phyloP scores from a whole-genome alignment of 2,888 invertebrate species.

The Chrysolina americana region DNA sequence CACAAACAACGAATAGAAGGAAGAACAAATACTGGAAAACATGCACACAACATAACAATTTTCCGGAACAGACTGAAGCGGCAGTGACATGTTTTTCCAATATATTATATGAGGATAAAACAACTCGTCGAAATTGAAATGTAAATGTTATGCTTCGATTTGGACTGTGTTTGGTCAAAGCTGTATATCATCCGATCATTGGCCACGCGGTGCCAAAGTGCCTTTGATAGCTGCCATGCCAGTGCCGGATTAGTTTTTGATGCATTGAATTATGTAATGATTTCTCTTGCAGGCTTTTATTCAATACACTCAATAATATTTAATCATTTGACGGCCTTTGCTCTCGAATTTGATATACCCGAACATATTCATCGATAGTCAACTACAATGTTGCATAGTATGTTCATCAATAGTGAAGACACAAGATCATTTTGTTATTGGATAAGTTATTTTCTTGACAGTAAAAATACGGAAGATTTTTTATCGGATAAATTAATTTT shows the following conservation, averaged over 20 bases:
- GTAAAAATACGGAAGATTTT: too few species aligned
- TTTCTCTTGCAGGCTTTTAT: neutral
- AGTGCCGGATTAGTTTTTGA: neutral
- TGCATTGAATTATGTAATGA: neutral
- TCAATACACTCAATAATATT: neutral
- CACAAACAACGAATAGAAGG: conserved; percentile 8
- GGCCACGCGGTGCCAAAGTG: neutral
- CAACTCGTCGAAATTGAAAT: conserved; percentile 38
- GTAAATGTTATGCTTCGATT: conserved; percentile 26
- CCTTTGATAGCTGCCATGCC: neutral
- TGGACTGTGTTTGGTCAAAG: conserved; percentile 27
- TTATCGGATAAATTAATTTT: too few species aligned
- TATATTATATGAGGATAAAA: conserved; percentile 30
- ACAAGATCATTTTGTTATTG: too few species aligned
- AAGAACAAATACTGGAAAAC: conserved; percentile 12
- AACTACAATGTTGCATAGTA: too few species aligned
- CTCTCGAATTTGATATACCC: too few species aligned
- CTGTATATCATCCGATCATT: conserved; percentile 4
- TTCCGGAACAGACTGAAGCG: neutral
- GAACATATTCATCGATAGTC: too few species aligned
- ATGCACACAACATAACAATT: conserved; percentile 6
- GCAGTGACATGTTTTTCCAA: conserved; percentile 14
- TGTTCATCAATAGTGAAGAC: too few species aligned
- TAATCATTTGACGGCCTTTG: neutral
- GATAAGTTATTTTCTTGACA: too few species aligned